Base-by-base conservation (phyloP, 2,888 invertebrate species). In the Drosophila fulvimacula region DNA sequence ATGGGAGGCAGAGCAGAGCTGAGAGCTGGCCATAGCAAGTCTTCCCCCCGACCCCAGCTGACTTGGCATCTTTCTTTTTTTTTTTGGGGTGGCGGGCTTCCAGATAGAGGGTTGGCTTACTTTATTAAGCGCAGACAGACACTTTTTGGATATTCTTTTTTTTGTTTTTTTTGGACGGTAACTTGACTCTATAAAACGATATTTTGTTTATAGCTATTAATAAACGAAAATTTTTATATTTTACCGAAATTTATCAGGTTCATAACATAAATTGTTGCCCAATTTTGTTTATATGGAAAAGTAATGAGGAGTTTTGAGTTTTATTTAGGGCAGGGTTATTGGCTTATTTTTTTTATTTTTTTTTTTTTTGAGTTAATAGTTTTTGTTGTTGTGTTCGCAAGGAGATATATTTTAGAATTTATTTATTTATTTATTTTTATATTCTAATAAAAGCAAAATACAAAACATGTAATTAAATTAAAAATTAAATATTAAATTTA, bases 11-110 rank as follows among this genome's bases (percentile, higher is more conserved):
- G 24, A 10, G n/a, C 73, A 46, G 55, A 24, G 21, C 36, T 27
- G 46, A 9, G 55, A 24, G 21, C 30, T 38, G 27, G n/a, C 9
- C n/a, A n/a, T 15, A 46, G 46, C 24, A 21, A 17, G n/a, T 15
- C n/a, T 0, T 41, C 10, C 30, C 24, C 39, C 24, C 32, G 17
- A 10, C 17, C 52, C n/a, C 9, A 32, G 79, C 80, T 81, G 79
- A 81, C 81, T 83, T 73, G 75, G 78, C 81, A 82, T 67, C 55
- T 66, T 78, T 51, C 65, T 51, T 41, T 55, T 66, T 44, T 62
- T 55, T n/a, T n/a, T 36, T 30, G 7, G 30, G n/a, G 32, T n/a
- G 41, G 39, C 42, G 19, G 41, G 39, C 42, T 10, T 21, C 42
- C 36, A 38, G 44, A 74, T 81, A 61, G 60, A 75, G 79, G 75